These are phyloP conservation scores for Pomacea canaliculata DNA, from an alignment of 2,888 invertebrate species.

Conservation along the genomic window DNA sequence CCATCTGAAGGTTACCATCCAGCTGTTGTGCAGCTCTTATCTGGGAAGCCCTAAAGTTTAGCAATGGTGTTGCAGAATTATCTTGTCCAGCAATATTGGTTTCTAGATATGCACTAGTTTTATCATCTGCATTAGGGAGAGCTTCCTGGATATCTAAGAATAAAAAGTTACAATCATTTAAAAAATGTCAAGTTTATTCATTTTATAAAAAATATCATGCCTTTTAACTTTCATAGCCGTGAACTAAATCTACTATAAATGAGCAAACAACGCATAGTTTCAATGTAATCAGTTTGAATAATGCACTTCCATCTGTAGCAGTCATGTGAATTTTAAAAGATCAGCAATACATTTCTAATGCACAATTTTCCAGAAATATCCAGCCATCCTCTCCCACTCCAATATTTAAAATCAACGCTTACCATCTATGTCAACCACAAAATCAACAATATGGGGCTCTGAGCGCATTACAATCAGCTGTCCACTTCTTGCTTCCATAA, in stretches of 20 bases:
- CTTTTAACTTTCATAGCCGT: too few relatives aligned
- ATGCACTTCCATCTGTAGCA: too few relatives aligned
- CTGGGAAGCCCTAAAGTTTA: constrained; percentile 50
- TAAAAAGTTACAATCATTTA: background rate
- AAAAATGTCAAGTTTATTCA: background rate
- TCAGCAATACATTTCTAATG: too few relatives aligned
- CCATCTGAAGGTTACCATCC: constrained; percentile 39
- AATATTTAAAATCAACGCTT: background rate
- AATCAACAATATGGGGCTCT: constrained; percentile 47
- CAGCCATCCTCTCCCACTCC: too few relatives aligned
- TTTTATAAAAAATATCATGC: too few relatives aligned
- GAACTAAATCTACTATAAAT: too few relatives aligned
- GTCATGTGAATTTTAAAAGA: too few relatives aligned
- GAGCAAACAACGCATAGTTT: too few relatives aligned
- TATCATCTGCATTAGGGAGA: background rate
- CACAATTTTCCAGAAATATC: too few relatives aligned
- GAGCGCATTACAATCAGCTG: constrained; percentile 61
- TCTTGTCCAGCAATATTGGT: constrained; percentile 60
- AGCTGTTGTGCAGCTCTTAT: constrained; percentile 40
- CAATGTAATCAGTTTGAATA: too few relatives aligned
- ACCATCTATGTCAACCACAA: constrained; percentile 41
- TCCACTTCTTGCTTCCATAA: constrained; percentile 59
- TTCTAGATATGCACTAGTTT: constrained; percentile 54
- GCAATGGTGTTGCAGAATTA: constrained; percentile 63
- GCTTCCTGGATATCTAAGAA: constrained; percentile 1